Percentiles rank a stretch among this genome's conserved stretches.
phyloP scores from a whole-genome alignment of 2,888 invertebrate species.

The Deilephila elpenor region DNA sequence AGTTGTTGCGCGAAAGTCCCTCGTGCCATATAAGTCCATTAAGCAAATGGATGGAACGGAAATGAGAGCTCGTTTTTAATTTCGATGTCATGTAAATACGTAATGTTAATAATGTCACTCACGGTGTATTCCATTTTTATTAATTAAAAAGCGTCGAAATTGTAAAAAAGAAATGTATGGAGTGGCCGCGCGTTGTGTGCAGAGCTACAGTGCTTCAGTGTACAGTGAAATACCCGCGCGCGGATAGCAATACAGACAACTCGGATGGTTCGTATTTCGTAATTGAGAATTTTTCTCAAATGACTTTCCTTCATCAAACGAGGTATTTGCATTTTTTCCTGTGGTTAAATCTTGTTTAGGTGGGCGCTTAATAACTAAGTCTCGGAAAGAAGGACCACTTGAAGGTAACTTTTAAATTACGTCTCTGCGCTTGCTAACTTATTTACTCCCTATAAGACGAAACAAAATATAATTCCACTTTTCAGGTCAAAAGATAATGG shows the following conservation, averaged over 20 bases:
- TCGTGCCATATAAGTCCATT: conserved; percentile 80
- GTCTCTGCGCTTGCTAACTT: conserved; percentile 76
- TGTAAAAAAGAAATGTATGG: conserved; percentile 45
- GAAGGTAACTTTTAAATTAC: conserved; percentile 79
- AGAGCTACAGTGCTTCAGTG: neutral
- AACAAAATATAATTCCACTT: conserved; percentile 83
- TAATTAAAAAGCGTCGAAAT: conserved; percentile 58
- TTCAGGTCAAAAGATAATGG: conserved; percentile 83
- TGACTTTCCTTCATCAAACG: conserved; percentile 55
- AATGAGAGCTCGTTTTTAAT: conserved; percentile 81
- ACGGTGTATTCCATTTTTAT: conserved; percentile 58
- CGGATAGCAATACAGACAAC: neutral
- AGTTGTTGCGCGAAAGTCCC: conserved; percentile 76
- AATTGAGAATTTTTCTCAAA: conserved; percentile 35
- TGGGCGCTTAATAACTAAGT: conserved; percentile 60
- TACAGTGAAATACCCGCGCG: neutral
- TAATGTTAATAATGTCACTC: conserved; percentile 71
- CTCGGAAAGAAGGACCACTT: conserved; percentile 63
- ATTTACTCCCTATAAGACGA: conserved; percentile 80
- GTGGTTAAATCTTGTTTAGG: conserved; percentile 62
- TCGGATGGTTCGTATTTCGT: conserved; percentile 23
- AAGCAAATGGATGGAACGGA: conserved; percentile 79
- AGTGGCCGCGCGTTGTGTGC: neutral
- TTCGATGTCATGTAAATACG: conserved; percentile 74
- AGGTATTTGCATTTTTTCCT: conserved; percentile 55